Evolutionary conservation across 2,888 invertebrate genomes (phyloP), one percentile per base, ranked within the genome.

Genomic region (Cephonodes hylas): DNA sequence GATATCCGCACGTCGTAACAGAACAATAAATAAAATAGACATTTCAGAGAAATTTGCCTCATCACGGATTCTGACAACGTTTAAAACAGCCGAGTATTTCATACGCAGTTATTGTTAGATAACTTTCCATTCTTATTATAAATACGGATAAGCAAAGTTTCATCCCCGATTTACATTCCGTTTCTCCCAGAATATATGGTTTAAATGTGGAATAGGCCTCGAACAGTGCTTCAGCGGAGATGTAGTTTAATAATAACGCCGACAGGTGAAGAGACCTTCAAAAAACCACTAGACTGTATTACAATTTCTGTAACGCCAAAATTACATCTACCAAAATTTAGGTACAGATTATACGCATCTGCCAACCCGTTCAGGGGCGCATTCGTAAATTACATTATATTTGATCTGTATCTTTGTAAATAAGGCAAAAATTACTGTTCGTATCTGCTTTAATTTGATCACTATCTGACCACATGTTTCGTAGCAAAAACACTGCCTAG

Each of bases 1-100:
- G 70, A 69, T 68, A 73, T 66, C 45, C 65, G 62, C 62, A 62
- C 45, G 63, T 42, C 59, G 59, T 60, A 58, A 63, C 60, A 58
- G 65, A 68, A 72, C 65, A 68, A 74, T 71, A 71, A 66, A 63
- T 31, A 61, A 61, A 61, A 59, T 44, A 42, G 59, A 59, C 42
- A 42, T 59, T 59, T 44, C 59, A 25, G 58, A 42, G 58, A 59
- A 59, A 53, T 53, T 31, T 53, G 31, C 53, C 53, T 53, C 53
- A 53, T 53, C 53, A 31, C 18, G 53, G 31, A 53, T 53, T 27
- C 53, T 20, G 53, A 53, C 27, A 10, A 31, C 53, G 53, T 53
- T 31, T 53, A 31, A 31, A 53, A 53, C 53, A 53, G 27, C 31
- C 18, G 48, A 48, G 27, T 48, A 27, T 15, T 48, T 48, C 25